Evolutionary conservation across 64 coral and sea anemone species (phyloP).

Genomic region (Montipora foliosa): DNA sequence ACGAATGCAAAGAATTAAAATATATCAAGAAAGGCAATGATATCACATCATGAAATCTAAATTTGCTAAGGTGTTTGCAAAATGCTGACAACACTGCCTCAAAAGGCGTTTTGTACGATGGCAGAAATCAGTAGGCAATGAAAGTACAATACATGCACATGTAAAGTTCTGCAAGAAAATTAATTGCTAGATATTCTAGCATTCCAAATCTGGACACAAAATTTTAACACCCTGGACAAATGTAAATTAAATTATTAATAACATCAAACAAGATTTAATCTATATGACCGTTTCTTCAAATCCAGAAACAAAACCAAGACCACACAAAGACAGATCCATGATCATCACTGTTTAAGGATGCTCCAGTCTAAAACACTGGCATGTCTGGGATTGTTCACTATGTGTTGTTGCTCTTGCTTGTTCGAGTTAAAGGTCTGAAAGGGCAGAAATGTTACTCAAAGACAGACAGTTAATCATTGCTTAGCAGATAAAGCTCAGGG

Average conservation of each 20-base stretch:
- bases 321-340: neutral
- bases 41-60: neutral
- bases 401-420: conserved; percentile 51
- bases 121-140: neutral
- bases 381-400: neutral
- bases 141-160: neutral
- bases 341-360: neutral
- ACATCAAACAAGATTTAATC: neutral
- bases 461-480: too few relatives aligned
- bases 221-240: neutral
- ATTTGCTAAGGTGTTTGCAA: neutral
- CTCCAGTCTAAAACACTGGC: neutral
- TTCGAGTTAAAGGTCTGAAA: conserved; percentile 69
- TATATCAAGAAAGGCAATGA: neutral
- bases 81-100: neutral
- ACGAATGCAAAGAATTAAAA: neutral
- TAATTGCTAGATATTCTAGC: neutral
- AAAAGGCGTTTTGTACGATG: neutral
- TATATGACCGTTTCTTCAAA: neutral
- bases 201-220: neutral
- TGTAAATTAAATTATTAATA: neutral
- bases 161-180: neutral
- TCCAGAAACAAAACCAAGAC: neutral
- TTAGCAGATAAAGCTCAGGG: too few relatives aligned
- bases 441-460: neutral